Conservation (phyloP, 2,797 vertebrate genomes). For the Mormyrus proboscirostris region DNA sequence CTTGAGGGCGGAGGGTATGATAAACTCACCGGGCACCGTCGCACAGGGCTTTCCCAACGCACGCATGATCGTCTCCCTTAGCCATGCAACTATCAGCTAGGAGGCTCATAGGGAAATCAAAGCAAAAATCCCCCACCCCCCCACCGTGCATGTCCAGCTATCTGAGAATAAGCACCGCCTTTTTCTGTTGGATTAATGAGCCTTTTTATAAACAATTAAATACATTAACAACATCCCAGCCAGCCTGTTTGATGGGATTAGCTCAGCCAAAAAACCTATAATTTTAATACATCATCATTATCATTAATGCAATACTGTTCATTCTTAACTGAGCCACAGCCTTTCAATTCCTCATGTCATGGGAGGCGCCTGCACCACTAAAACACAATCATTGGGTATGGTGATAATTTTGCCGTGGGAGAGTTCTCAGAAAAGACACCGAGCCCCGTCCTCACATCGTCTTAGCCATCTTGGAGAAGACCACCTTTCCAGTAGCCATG, state of each 20-base stretch:
- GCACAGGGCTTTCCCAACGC: neutral
- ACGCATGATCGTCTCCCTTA: neutral
- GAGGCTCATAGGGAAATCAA: neutral
- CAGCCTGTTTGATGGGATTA: neutral
- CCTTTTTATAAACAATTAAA: neutral
- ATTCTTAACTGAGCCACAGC: neutral
- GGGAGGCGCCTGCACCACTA: neutral
- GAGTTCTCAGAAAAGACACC: neutral
- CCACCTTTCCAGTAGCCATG: too few species aligned
- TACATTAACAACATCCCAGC: neutral
- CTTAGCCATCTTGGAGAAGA: neutral
- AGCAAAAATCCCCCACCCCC: neutral
- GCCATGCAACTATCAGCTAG: neutral
- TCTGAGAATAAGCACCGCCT: neutral
- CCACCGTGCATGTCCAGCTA: neutral
- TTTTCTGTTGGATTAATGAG: neutral
- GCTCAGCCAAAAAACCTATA: neutral
- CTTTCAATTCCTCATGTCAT: neutral
- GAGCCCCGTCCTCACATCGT: neutral
- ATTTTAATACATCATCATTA: neutral
- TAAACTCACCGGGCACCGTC: neutral
- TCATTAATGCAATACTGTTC: neutral
- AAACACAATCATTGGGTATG: neutral
- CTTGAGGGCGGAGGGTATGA: conserved; percentile 21
- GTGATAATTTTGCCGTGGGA: neutral